A percentile compares a stretch with the other conserved stretches of the same genome.
Evolutionary conservation across 2,888 invertebrate species (phyloP).

Genomic region (Drosophila acutilabella): DNA sequence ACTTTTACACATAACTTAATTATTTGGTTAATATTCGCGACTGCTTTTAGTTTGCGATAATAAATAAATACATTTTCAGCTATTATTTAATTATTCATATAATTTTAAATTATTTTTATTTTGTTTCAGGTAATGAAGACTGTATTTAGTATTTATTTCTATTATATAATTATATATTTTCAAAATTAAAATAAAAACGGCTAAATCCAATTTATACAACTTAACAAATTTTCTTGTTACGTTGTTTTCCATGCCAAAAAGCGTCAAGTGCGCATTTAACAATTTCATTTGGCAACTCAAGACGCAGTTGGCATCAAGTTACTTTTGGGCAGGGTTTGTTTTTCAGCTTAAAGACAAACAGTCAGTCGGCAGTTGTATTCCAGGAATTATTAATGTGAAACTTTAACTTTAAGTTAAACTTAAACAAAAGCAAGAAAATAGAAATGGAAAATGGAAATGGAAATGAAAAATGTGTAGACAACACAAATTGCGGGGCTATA

Average conservation of each 20-base stretch:
- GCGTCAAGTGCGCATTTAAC: background rate
- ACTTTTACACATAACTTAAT: no score
- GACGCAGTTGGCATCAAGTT: background rate
- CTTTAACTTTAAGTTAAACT: constrained; percentile 6
- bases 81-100: no score
- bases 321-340: background rate
- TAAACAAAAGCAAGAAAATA: constrained; percentile 14
- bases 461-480: constrained; percentile 20
- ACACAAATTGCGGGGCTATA: constrained; percentile 30
- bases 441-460: background rate
- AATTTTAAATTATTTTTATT: no score
- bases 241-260: background rate
- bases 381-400: constrained; percentile 26
- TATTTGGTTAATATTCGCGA: no score
- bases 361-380: constrained; percentile 17
- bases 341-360: constrained; percentile 33
- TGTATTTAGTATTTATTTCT: no score
- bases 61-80: no score
- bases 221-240: background rate
- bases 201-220: no score
- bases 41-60: no score
- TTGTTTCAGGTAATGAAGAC: no score
- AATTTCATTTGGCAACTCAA: background rate
- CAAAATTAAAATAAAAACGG: no score
- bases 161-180: no score